Conservation (phyloP, 2,113 vertebrate genomes). For the Rhinolophus sinicus region DNA sequence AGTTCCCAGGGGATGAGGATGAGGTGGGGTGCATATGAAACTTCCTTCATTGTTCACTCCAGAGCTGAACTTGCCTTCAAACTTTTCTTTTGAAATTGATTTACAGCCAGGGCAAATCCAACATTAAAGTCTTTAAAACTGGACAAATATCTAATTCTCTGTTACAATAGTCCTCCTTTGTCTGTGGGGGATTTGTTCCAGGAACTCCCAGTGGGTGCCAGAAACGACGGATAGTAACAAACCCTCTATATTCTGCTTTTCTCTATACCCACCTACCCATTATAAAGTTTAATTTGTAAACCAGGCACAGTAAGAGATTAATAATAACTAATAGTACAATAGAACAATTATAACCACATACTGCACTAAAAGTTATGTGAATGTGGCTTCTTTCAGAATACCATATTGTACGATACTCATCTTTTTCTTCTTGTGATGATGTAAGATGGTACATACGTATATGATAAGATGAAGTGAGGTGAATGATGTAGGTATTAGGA, state of each 20-base stretch:
- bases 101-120: background rate
- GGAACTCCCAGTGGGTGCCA: background rate
- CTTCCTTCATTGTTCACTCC: background rate
- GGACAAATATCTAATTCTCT: background rate
- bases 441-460: background rate
- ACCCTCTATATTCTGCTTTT: background rate
- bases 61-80: background rate
- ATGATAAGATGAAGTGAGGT: background rate
- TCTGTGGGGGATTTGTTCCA: background rate
- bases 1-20: background rate
- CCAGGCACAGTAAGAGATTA: background rate
- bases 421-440: background rate
- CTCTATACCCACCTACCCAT: background rate
- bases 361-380: background rate
- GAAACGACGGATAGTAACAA: background rate
- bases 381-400: background rate
- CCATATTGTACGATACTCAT: background rate
- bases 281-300: background rate
- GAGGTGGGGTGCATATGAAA: accelerated
- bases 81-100: background rate
- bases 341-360: background rate
- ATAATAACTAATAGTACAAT: background rate
- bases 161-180: background rate
- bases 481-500: background rate
- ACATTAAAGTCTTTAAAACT: background rate